Percentiles rank a stretch among this genome's conserved stretches.
These are phyloP conservation scores for Campylorhamphus procurvoides DNA, from an alignment of 2,113 vertebrate species.

Conservation along the genomic window DNA sequence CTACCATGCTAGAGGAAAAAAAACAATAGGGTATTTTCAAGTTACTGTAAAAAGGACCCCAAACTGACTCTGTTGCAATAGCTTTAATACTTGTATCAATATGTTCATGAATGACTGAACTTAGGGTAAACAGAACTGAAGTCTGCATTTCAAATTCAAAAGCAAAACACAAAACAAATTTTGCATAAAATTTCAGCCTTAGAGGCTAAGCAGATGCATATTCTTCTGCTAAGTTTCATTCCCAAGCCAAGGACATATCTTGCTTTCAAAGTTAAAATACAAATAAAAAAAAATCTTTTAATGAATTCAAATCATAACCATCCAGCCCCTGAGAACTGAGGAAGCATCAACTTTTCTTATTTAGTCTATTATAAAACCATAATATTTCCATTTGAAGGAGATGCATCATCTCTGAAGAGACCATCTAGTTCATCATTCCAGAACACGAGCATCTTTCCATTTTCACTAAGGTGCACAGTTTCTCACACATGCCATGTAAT, in stretches of 20 bases:
- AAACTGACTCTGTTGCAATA: neutral
- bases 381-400: conserved; percentile 29
- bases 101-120: neutral
- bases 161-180: conserved; percentile 1
- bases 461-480: neutral
- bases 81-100: neutral
- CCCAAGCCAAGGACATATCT: conserved; percentile 10
- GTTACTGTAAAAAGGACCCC: neutral
- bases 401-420: conserved; percentile 9
- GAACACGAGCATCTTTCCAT: neutral
- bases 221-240: neutral
- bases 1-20: neutral
- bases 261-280: conserved; percentile 34
- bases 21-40: neutral
- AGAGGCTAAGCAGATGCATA: conserved; percentile 20
- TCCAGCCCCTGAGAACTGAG: conserved; percentile 17
- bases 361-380: conserved; percentile 35
- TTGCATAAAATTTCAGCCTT: conserved; percentile 28
- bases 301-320: conserved; percentile 49
- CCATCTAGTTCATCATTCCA: conserved; percentile 36
- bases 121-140: neutral
- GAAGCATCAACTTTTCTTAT: conserved; percentile 38
- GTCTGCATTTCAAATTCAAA: conserved; percentile 20
- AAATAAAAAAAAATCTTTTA: conserved; percentile 44
- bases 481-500: neutral